These are phyloP conservation scores for Drosophila subpulchrella DNA, from an alignment of 1,140 invertebrate species.

Conservation along the genomic window DNA sequence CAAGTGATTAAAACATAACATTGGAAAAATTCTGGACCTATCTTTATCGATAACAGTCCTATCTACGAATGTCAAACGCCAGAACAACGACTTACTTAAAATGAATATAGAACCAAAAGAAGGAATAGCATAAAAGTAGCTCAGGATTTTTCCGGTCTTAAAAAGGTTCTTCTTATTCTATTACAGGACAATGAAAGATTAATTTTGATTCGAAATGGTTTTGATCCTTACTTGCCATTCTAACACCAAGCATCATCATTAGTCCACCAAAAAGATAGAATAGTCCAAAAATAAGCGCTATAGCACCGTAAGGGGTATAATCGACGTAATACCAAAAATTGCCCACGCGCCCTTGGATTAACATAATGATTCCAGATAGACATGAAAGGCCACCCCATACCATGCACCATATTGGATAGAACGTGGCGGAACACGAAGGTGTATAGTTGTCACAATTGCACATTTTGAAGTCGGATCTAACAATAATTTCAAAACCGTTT, in stretches of 20 bases:
- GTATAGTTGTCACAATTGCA: not conserved
- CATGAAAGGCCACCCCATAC: not conserved
- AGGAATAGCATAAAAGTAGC: not conserved
- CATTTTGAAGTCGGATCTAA: not conserved
- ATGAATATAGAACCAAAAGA: not conserved
- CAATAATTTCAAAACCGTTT: not conserved
- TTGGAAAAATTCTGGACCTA: too few relatives aligned
- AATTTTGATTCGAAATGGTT: too few relatives aligned
- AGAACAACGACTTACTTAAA: not conserved
- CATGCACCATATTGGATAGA: slow-evolving; percentile 12
- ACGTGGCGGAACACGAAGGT: not conserved
- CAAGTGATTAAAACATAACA: not conserved
- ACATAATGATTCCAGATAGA: accelerated
- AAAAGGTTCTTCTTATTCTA: not conserved
- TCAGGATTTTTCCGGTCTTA: not conserved
- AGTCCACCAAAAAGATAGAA: not conserved
- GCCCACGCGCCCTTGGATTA: too few relatives aligned
- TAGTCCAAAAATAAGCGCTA: too few relatives aligned
- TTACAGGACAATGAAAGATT: too few relatives aligned
- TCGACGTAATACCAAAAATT: too few relatives aligned
- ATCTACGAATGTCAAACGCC: too few relatives aligned
- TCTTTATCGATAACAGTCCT: not conserved
- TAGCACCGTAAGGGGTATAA: too few relatives aligned
- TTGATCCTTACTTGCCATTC: not conserved
- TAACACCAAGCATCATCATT: not conserved